Evolutionary conservation across 2,113 vertebrate genomes (phyloP), one percentile per base, ranked within the genome.

Genomic region (Chaenogobius annularis): DNA sequence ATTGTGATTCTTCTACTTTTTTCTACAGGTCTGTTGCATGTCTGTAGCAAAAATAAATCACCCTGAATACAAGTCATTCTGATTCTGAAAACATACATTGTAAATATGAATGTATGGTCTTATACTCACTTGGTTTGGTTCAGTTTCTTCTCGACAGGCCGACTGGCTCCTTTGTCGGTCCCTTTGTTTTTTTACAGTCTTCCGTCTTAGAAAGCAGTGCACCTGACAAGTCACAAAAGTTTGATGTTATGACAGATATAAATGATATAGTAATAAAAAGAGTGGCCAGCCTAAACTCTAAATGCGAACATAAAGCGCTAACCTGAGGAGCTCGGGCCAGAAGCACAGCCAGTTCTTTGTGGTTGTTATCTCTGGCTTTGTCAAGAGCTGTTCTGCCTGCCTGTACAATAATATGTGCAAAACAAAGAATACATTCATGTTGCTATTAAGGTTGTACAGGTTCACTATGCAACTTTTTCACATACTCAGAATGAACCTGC

Each of bases 261-360:
- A 56, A 23, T 56, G 1, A 7, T 54, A n/a, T 9, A n/a, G 17
- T 52, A 52, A n/a, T n/a, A n/a, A 52, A 52, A 9, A n/a, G 26
- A 31, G 4, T 31, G 26, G 26, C 26, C 26, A 31, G 26, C 26
- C 2, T 31, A 31, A 31, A 31, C 26, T 4, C 2, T 2, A 1
- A 31, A 31, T 66, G 14, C 23, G 19, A 10, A 8, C 26, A 22
- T 35, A 20, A 5, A 10, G 15, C 13, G 73, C 87, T 52, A 90
- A 97, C 96, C 94, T 97, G 95, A 55, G 95, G 94, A 64, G 95
- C 95, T 87, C 94, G 94, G 62, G 95, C 94, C 77, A 98, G 92
- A 0, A 96, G 92, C 19, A 95, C 90, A 0, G 95, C 94, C 64
- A 95, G 90, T 14, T 96, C 95, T 0, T 93, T 93, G 69, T 96